Conservation (phyloP, 2,113 vertebrate species). For the Corynorhinus townsendii region DNA sequence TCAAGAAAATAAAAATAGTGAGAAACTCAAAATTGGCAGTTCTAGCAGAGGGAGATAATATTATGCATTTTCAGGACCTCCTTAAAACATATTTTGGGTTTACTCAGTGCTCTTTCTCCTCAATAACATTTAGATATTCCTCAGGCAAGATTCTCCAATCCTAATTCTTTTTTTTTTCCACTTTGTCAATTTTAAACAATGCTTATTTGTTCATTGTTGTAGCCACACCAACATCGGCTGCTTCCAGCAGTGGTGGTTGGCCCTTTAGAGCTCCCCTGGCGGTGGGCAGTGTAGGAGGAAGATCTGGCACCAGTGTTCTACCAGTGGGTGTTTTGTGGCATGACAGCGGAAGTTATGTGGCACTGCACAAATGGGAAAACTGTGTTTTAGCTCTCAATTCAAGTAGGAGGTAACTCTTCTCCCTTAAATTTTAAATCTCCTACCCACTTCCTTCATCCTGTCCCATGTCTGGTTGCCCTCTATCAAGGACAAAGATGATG, state of each 20-base stretch:
- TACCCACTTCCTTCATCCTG: background rate
- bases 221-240: fast-evolving
- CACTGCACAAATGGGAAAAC: background rate
- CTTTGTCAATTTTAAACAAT: background rate
- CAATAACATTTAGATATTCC: background rate
- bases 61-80: background rate
- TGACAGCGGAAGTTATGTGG: background rate
- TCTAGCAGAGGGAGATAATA: background rate
- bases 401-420: constrained; percentile 29
- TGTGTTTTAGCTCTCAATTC: background rate
- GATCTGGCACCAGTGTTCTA: background rate
- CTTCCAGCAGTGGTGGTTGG: background rate
- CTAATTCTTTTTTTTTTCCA: background rate
- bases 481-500: background rate
- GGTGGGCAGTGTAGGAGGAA: fast-evolving
- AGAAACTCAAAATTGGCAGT: constrained; percentile 46
- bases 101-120: background rate
- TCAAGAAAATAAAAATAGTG: constrained; percentile 68
- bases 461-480: background rate
- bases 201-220: background rate
- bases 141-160: background rate
- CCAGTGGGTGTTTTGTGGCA: background rate
- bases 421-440: background rate
- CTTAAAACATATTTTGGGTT: background rate
- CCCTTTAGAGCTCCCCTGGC: fast-evolving